Conservation (phyloP, 2,888 invertebrate species). For the Brenthis hecate region DNA sequence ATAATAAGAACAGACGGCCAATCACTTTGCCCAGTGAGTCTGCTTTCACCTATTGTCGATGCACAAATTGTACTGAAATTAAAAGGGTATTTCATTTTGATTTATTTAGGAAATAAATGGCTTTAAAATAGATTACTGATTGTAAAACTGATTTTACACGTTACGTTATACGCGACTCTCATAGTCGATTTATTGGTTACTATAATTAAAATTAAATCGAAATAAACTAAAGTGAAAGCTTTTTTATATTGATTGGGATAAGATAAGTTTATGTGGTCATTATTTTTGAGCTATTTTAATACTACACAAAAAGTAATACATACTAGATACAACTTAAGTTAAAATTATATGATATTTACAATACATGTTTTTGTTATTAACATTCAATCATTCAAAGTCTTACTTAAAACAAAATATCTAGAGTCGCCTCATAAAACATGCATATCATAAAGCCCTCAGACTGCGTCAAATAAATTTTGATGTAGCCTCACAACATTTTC, state of each 20-base stretch:
- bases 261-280: no score
- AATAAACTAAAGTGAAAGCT: no score
- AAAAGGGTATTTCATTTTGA: constrained; percentile 19
- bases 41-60: constrained; percentile 63
- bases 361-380: no score
- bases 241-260: no score
- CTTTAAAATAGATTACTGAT: constrained; percentile 30
- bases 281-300: no score
- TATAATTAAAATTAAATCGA: no score
- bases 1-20: constrained; percentile 62
- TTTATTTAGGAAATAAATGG: constrained; percentile 27
- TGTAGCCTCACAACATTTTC: constrained; percentile 67
- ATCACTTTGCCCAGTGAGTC: constrained; percentile 58
- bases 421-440: constrained; percentile 20
- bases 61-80: constrained; percentile 30
- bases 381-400: no score
- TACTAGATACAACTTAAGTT: no score
- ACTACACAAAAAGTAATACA: no score
- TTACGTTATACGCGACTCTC: no score
- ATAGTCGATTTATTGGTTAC: no score
- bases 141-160: not conserved
- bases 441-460: constrained; percentile 51
- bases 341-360: no score
- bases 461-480: constrained; percentile 67
- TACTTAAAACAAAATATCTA: not conserved